Evolutionary conservation across 2,113 vertebrate genomes (phyloP).

Genomic region (Apaloderma vittatum): DNA sequence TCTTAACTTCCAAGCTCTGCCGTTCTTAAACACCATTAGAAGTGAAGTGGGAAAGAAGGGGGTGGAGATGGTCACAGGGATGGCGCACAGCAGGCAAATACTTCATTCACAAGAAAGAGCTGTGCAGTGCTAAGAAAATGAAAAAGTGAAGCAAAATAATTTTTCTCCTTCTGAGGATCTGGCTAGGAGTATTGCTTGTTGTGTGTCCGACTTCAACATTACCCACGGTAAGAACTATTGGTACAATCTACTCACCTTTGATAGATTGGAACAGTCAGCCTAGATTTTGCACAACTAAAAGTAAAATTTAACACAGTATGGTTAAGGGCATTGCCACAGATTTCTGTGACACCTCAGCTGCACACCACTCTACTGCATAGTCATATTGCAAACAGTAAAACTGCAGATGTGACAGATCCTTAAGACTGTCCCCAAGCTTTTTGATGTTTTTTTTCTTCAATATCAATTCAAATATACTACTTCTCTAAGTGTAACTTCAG

Average conservation of each 20-base stretch:
- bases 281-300: not conserved
- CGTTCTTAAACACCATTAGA: not conserved
- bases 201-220: not conserved
- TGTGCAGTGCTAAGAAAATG: not conserved
- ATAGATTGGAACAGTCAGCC: not conserved
- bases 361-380: fast-evolving
- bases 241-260: not conserved
- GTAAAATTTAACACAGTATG: not conserved
- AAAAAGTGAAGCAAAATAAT: not conserved
- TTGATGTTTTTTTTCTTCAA: not conserved
- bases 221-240: not conserved
- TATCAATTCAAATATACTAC: not conserved
- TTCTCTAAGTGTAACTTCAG: not conserved
- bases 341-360: not conserved
- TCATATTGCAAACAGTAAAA: not conserved
- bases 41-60: not conserved
- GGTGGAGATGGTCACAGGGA: fast-evolving
- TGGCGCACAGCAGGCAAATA: not conserved
- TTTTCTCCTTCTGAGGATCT: not conserved
- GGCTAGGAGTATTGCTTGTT: not conserved
- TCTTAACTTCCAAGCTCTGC: not conserved
- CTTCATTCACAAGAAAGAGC: not conserved
- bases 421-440: not conserved
- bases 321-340: not conserved
- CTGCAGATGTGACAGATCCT: not conserved